Evolutionary conservation across 2,888 invertebrate species (phyloP).

Genomic region (Tortricodes alternella): DNA sequence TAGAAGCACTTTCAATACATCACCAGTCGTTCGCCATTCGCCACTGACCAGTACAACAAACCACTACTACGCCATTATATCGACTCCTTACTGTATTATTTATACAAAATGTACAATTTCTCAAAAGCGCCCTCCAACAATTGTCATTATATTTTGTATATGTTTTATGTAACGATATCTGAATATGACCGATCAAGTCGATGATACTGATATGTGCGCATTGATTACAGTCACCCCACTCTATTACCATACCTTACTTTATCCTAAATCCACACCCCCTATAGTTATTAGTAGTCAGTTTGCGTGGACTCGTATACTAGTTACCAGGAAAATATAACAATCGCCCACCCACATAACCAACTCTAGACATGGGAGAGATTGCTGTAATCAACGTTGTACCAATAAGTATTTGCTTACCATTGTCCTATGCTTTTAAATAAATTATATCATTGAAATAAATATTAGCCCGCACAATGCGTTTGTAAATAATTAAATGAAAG

Average conservation of each 20-base stretch:
- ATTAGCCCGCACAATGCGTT: conserved; percentile 41
- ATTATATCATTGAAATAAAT: conserved; percentile 37
- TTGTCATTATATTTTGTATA: conserved; percentile 49
- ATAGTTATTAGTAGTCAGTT: neutral
- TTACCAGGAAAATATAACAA: neutral
- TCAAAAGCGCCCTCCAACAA: conserved; percentile 70
- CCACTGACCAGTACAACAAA: conserved; percentile 59
- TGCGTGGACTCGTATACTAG: conserved; percentile 14
- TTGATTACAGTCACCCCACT: conserved; percentile 54
- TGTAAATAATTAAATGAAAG: conserved; percentile 40
- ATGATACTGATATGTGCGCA: conserved; percentile 43
- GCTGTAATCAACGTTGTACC: conserved; percentile 49
- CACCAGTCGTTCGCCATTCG: conserved; percentile 69
- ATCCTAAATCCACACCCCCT: conserved; percentile 11
- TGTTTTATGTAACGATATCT: conserved; percentile 54
- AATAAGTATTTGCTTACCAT: conserved; percentile 52
- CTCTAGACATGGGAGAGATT: conserved; percentile 37
- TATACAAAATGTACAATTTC: conserved; percentile 80
- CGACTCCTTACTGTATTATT: conserved; percentile 77
- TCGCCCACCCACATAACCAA: neutral
- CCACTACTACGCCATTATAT: conserved; percentile 68
- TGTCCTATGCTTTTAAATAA: conserved; percentile 53
- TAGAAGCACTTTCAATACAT: conserved; percentile 78
- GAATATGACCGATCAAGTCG: conserved; percentile 34
- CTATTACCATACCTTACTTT: conserved; percentile 31